phyloP scores from a whole-genome alignment of 1,140 invertebrate genomes.

The Cherax destructor region DNA sequence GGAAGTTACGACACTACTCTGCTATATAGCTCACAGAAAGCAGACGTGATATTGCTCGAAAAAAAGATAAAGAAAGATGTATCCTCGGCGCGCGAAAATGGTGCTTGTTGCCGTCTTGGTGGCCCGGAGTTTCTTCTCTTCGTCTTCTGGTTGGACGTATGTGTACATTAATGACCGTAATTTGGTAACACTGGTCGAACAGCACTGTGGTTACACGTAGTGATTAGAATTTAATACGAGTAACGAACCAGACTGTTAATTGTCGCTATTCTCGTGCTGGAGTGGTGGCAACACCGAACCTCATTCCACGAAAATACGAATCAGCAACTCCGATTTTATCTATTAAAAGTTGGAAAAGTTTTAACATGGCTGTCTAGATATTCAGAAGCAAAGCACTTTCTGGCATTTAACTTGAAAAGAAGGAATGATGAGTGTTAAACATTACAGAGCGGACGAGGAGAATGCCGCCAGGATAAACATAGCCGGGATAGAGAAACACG shows the following conservation, averaged over 20 bases:
- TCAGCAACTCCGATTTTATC: slow-evolving; percentile 55
- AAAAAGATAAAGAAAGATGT: slow-evolving; percentile 30
- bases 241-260: too few species aligned
- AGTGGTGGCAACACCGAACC: slow-evolving; percentile 41
- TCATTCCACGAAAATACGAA: slow-evolving; percentile 57
- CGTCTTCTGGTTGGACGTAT: background rate
- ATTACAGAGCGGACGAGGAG: background rate
- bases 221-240: background rate
- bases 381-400: slow-evolving; percentile 60
- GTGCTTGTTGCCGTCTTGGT: slow-evolving; percentile 27
- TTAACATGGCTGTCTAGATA: slow-evolving; percentile 54
- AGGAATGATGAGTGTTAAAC: slow-evolving; percentile 20
- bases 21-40: slow-evolving; percentile 37
- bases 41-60: slow-evolving; percentile 27
- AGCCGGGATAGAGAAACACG: background rate
- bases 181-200: background rate
- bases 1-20: slow-evolving; percentile 23
- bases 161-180: background rate
- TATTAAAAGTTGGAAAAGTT: slow-evolving; percentile 56
- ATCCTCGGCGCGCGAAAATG: slow-evolving; percentile 26
- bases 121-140: background rate
- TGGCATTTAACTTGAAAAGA: slow-evolving; percentile 37
- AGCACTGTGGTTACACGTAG: background rate
- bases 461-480: slow-evolving; percentile 14
- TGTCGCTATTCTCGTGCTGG: background rate